Evolutionary conservation across 2,797 vertebrate species (phyloP), one percentile per base, ranked within the genome.

Genomic region (Enteromius fasciolatus): DNA sequence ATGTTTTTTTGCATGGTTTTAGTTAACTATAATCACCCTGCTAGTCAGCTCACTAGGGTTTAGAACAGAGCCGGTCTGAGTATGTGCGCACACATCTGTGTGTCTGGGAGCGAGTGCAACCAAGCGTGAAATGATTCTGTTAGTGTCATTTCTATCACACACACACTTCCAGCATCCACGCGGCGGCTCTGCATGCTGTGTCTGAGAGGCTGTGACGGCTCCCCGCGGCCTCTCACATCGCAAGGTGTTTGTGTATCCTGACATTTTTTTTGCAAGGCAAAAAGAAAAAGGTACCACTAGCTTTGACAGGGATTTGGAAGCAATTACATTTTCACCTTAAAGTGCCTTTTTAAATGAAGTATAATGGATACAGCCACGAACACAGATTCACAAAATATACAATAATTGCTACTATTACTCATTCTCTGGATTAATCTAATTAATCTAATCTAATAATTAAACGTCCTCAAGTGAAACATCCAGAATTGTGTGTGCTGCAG

Each of bases 51-150:
- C 15, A 15, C 78, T 70, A 59, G 17, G 23, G 14, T 72, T 70
- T 80, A 18, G 18, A 70, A 61, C 36, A n/a, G 20, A 75, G 31
- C 72, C 18, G 28, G 10, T 52, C 17, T 73, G 31, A 2, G 23
- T 48, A 14, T 48, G 69, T 68, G 72, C 31, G 74, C 11, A 52
- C 52, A 28, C 76, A 76, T 73, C 64, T 78, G 59, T 74, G 73
- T 97, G 97, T 97, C 94, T 95, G 90, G 85, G 90, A 87, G 93
- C 31, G 89, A 93, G 93, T 89, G 94, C 84, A 85, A 87, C 93
- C 94, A 95, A 95, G 95, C 96, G 92, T 97, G 95, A 97, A 98
- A 98, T 96, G 93, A 96, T 97, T 97, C 95, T 95, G 95, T 96
- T 97, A 98, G 95, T 95, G 96, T 97, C 95, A 95, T 96, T 96